Evolutionary conservation across 2,113 vertebrate species (phyloP), one percentile per base, ranked within the genome.

Genomic region (Alexandromys fortis): DNA sequence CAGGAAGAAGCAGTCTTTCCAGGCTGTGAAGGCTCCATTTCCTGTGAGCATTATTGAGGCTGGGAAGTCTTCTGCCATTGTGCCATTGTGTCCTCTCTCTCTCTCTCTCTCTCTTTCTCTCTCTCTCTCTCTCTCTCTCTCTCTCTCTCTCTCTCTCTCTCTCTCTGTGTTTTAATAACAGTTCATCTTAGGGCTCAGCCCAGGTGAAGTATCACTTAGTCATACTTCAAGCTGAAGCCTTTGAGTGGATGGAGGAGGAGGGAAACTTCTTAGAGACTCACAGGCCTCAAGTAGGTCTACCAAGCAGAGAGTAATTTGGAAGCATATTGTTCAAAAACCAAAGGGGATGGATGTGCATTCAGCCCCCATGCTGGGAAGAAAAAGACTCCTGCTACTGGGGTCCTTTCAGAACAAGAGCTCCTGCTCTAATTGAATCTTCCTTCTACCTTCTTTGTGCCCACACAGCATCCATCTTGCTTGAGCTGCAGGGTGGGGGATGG

Each of bases 271-370:
- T 28, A 67, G 67, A 82, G 91, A 24, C 68, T 75, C 7, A 0
- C n/a, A 72, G 79, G 68, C 76, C 67, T 96, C 89, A 47, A 93
- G 92, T 90, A 78, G 87, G 38, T 92, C 82, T 73, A 86, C 87
- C 87, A 91, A 82, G 90, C 7, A 0, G 86, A 91, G 89, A 78
- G 76, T 88, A 72, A 97, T 96, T 97, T 92, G 85, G 75, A 94
- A 93, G 61, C 52, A 77, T 94, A 95, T 97, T 95, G 95, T 96
- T 97, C 85, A 30, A 76, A 96, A 97, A 92, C 87, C 85, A 61
- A 75, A 94, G 58, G 88, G 67, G 89, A 93, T 79, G 81, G 92
- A 82, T 79, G 92, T 58, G 88, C 92, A 79, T 96, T 96, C 90
- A 92, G 47, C 93, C 61, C 35, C 90, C 85, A 22, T 93, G 96